phyloP scores from a whole-genome alignment of 2,797 vertebrate genomes.

The Scomberomorus guttatus region DNA sequence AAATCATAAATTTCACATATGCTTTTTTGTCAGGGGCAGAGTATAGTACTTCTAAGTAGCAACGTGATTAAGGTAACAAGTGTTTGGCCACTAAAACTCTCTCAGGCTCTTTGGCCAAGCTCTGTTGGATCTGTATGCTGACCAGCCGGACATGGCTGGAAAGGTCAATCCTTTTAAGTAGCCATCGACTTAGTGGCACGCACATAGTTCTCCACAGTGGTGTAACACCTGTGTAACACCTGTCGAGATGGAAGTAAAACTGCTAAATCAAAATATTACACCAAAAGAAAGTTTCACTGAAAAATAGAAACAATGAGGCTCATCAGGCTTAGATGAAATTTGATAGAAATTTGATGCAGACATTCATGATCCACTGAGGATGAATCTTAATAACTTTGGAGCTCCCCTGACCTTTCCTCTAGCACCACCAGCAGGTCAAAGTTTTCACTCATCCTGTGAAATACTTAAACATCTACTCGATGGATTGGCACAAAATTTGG shows the following conservation, averaged over 20 bases:
- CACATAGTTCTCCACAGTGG: neutral
- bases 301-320: neutral
- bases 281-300: neutral
- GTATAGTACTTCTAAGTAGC: neutral
- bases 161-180: conserved; percentile 74
- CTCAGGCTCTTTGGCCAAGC: conserved; percentile 27
- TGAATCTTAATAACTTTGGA: no score
- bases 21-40: neutral
- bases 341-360: no score
- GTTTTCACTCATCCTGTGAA: no score
- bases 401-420: no score
- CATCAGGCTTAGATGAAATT: no score
- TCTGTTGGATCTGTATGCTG: conserved; percentile 36
- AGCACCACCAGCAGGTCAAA: no score
- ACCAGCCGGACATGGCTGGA: conserved; percentile 55
- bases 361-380: no score
- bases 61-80: conserved; percentile 13
- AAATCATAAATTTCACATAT: neutral
- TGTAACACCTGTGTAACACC: conserved; percentile 1
- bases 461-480: no score
- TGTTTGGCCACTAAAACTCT: conserved; percentile 15
- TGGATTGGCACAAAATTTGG: no score
- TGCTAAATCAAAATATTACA: neutral
- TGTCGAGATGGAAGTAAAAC: no score
- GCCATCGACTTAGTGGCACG: conserved; percentile 48